phyloP scores from a whole-genome alignment of 2,797 vertebrate species.

The Characodon lateralis region DNA sequence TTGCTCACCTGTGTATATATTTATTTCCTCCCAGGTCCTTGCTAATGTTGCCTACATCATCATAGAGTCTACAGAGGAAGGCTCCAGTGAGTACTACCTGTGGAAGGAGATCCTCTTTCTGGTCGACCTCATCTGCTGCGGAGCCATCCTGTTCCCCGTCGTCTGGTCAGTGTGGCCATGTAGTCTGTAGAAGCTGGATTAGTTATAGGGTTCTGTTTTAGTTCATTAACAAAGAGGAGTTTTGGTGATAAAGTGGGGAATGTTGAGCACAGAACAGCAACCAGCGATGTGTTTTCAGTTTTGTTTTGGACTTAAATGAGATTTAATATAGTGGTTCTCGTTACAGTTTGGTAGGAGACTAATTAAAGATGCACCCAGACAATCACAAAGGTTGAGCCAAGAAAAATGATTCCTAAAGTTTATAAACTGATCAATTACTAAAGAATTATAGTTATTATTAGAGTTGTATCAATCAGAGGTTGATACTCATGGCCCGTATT shows the following conservation, averaged over 20 bases:
- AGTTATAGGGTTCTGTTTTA: neutral
- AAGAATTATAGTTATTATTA: no score
- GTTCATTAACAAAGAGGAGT: neutral
- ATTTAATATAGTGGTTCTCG: no score
- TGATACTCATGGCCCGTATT: no score
- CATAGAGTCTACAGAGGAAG: constrained; percentile 86
- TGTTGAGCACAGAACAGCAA: neutral
- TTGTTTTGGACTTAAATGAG: neutral
- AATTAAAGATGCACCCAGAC: no score
- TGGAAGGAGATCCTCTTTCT: constrained; percentile 90
- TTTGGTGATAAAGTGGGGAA: neutral
- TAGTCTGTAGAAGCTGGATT: neutral
- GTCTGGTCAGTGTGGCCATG: constrained; percentile 79
- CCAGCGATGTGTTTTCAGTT: neutral
- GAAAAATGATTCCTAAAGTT: no score
- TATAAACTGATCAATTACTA: no score
- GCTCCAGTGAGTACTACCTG: constrained; percentile 83
- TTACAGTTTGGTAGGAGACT: no score
- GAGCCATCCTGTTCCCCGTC: constrained; percentile 87
- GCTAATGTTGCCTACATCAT: constrained; percentile 87
- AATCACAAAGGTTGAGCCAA: no score
- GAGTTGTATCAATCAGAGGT: no score
- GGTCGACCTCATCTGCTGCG: constrained; percentile 88
- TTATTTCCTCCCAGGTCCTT: constrained; percentile 66
- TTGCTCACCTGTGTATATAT: neutral